Evolutionary conservation across 2,113 vertebrate genomes (phyloP).

Genomic region (Calonectris borealis): DNA sequence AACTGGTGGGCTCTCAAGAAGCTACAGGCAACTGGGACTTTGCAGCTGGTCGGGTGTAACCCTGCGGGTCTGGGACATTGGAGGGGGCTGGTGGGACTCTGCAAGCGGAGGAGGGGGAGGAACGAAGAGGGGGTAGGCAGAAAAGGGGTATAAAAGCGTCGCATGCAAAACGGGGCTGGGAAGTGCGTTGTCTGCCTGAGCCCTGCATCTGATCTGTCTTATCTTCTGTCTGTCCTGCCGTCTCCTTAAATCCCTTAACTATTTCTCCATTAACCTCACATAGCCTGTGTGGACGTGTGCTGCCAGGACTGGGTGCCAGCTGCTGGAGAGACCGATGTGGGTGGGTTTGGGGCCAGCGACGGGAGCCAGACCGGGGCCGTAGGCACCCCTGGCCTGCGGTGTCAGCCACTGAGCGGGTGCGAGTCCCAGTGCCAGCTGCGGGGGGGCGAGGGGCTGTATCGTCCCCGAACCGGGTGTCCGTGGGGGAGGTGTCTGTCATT

Average conservation of each 20-base stretch:
- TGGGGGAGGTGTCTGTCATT: neutral
- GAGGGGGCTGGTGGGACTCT: neutral
- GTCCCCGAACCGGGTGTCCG: neutral
- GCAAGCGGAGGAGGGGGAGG: neutral
- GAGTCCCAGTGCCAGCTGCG: neutral
- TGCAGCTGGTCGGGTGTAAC: neutral
- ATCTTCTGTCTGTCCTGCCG: neutral
- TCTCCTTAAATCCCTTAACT: neutral
- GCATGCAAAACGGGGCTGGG: neutral
- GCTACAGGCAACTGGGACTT: neutral
- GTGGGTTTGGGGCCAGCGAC: neutral
- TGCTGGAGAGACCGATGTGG: neutral
- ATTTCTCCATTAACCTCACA: accelerated
- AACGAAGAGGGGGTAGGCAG: neutral
- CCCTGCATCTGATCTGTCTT: neutral
- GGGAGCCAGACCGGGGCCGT: neutral
- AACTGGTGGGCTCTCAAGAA: neutral
- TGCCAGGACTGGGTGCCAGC: neutral
- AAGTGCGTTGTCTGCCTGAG: neutral
- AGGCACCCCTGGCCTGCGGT: neutral
- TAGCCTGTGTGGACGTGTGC: neutral
- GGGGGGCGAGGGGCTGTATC: neutral
- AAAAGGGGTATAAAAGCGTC: neutral
- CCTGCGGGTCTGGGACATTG: neutral
- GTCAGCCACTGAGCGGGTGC: neutral